A percentile compares a stretch with the other conserved stretches of the same genome.
These are phyloP conservation scores for Chiropotes sagulatus DNA, from an alignment of 2,797 vertebrate species.

Conservation along the genomic window DNA sequence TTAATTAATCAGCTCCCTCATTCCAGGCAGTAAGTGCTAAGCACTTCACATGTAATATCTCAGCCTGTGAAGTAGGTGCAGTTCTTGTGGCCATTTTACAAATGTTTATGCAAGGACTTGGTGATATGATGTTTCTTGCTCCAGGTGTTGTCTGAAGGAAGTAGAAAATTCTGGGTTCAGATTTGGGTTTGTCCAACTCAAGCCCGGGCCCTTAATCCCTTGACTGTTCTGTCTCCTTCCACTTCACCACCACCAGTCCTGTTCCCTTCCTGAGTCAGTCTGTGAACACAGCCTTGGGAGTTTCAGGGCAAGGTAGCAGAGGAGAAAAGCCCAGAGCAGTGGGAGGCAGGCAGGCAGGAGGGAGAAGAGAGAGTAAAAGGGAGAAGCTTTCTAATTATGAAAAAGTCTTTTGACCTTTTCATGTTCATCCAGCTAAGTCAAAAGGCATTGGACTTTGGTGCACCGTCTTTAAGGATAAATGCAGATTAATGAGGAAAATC, in stretches of 20 bases:
- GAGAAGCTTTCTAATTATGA: conserved; percentile 31
- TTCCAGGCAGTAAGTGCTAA: background rate
- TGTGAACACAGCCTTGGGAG: background rate
- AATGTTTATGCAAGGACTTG: background rate
- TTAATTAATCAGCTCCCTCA: background rate
- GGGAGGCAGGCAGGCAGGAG: background rate
- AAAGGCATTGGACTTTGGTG: conserved; percentile 35
- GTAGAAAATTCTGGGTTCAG: background rate
- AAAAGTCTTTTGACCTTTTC: conserved; percentile 65
- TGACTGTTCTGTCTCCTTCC: too few species aligned
- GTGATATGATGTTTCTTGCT: accelerated
- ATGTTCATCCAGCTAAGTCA: conserved; percentile 46
- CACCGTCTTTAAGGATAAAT: conserved; percentile 50
- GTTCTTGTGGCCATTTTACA: background rate
- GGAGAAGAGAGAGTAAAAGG: background rate
- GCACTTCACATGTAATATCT: accelerated
- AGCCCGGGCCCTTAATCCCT: background rate
- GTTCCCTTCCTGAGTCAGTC: background rate
- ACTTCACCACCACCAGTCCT: background rate
- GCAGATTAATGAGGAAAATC: conserved; percentile 66
- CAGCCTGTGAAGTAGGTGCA: accelerated
- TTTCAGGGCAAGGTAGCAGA: background rate
- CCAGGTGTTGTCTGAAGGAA: background rate
- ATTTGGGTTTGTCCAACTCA: background rate
- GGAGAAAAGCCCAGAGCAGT: background rate